Evolutionary conservation across 1,140 invertebrate genomes (phyloP), one percentile per base, ranked within the genome.

Genomic region (Hermetia illucens): DNA sequence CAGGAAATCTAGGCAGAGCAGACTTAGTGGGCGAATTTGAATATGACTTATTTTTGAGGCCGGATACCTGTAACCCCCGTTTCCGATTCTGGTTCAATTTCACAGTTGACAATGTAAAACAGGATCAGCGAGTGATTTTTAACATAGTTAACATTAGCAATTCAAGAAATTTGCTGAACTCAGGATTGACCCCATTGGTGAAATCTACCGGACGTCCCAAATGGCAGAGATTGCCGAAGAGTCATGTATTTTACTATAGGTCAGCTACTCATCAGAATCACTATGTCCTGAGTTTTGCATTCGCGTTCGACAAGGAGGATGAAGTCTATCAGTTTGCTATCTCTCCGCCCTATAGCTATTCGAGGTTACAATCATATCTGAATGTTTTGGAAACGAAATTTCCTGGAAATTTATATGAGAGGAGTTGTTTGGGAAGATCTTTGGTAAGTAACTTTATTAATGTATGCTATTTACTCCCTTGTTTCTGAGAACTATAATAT

Each of bases 71-170:
- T 58, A 90, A 91, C 60, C 91, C 92, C 0, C 71, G 88, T 21
- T 77, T 88, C 38, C 68, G 94, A 27, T 78, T 96, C 40, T 98
- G 93, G 93, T 98, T 96, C 60, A 94, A 98, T 62, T 98, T 98
- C 53, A 91, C 89, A 1, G 91, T 97, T 9, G 91, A 97, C 59
- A 98, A 98, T 65, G 88, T 91, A 0, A 82, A 84, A 44, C 66
- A 78, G 20, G 89, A 96, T 58, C 93, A 92, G 77, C 74, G 89
- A 44, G 90, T 97, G 2, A 82, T 98, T 43, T 96, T 98, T 63
- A 97, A 97, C 53, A 80, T 98, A 36, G 89, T 97, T 2, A 98
- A 98, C 65, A 79, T 98, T 34, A 92, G 89, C 42, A 96, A 95
- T 62, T 79, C 74, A 39, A 76, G 79, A 40, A 93, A 87, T 51